Conservation (phyloP, 2,113 vertebrate species). For the Sander vitreus region DNA sequence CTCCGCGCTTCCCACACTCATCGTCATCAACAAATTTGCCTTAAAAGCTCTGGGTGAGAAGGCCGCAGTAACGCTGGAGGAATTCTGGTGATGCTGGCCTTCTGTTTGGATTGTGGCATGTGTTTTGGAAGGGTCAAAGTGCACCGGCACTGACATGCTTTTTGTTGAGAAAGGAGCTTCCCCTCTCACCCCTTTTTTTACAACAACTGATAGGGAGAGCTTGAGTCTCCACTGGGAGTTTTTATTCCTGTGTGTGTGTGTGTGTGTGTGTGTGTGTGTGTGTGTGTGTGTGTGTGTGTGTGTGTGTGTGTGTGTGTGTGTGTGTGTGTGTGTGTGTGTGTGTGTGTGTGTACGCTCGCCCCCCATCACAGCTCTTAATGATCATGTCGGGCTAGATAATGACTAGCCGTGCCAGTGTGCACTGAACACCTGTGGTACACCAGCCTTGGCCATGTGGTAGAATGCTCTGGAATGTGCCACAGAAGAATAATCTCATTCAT, state of each 20-base stretch:
- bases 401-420: slow-evolving; percentile 69
- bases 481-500: slow-evolving; percentile 62
- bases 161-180: slow-evolving; percentile 67
- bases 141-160: slow-evolving; percentile 79
- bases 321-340: slow-evolving; percentile 31
- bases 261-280: neutral
- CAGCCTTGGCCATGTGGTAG: slow-evolving; percentile 63
- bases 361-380: slow-evolving; percentile 73
- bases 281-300: slow-evolving; percentile 32
- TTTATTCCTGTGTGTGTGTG: slow-evolving; percentile 41
- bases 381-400: slow-evolving; percentile 80
- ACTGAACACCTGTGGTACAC: slow-evolving; percentile 76
- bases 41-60: slow-evolving; percentile 49
- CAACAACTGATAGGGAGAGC: slow-evolving; percentile 58
- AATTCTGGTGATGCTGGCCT: slow-evolving; percentile 69
- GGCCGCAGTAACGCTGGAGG: slow-evolving; percentile 67
- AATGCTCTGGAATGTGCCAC: slow-evolving; percentile 61
- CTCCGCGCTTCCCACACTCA: slow-evolving; percentile 50
- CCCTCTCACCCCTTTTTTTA: slow-evolving; percentile 43
- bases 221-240: slow-evolving; percentile 52
- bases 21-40: slow-evolving; percentile 58
- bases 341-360: slow-evolving; percentile 15
- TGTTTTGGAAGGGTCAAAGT: slow-evolving; percentile 83
- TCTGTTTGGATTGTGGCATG: slow-evolving; percentile 82
- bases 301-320: slow-evolving; percentile 26